Evolutionary conservation across 2,888 invertebrate species (phyloP).

Genomic region (Amiota mariae): DNA sequence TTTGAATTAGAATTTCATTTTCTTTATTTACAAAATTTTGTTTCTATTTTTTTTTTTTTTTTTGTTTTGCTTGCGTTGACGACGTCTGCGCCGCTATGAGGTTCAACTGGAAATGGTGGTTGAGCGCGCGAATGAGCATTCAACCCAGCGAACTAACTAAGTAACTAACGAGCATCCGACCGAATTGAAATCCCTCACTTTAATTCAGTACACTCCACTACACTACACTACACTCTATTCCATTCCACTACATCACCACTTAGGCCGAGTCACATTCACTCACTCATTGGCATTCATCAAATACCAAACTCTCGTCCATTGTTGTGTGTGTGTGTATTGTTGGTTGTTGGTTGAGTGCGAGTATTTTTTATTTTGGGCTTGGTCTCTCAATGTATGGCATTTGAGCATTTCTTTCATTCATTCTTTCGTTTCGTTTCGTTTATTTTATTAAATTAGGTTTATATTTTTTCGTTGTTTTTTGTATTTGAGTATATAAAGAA

Average conservation of each 20-base stretch:
- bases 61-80: slow-evolving; percentile 23
- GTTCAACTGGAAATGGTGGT: slow-evolving; percentile 63
- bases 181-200: slow-evolving; percentile 5
- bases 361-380: slow-evolving; percentile 15
- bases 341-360: slow-evolving; percentile 6
- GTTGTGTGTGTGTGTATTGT: too few relatives aligned
- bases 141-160: slow-evolving; percentile 11
- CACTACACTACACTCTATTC: too few relatives aligned
- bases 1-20: too few relatives aligned
- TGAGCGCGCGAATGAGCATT: slow-evolving; percentile 47
- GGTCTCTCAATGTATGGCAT: background rate
- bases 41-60: background rate
- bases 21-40: background rate
- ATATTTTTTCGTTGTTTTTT: too few relatives aligned
- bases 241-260: slow-evolving; percentile 32
- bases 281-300: slow-evolving; percentile 18
- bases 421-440: background rate
- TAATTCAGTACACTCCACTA: slow-evolving; percentile 29
- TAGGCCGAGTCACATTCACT: background rate
- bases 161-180: slow-evolving; percentile 7
- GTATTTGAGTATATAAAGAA: too few relatives aligned
- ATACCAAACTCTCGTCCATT: slow-evolving; percentile 20
- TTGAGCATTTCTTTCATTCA: slow-evolving; percentile 12
- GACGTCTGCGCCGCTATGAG: slow-evolving; percentile 65
- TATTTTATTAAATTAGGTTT: background rate